Base-by-base conservation (phyloP, 2,888 invertebrate genomes). In the Tyria jacobaeae region DNA sequence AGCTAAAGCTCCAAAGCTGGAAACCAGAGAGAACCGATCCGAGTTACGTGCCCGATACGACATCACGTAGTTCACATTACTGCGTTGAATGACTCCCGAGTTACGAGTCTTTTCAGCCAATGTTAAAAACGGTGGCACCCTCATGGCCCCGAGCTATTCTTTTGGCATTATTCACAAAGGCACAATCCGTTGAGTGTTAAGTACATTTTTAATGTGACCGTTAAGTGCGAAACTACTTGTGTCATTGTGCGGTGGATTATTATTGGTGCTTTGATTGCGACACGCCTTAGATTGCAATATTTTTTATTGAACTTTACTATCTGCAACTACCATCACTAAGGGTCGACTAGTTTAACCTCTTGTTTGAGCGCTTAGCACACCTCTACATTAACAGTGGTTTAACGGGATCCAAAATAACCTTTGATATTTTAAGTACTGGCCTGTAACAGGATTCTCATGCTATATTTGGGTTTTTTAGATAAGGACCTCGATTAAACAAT, bases 121-220 rank as follows among this genome's bases (percentile, higher is more conserved):
- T 83, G 84, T 84, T 87, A 86, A 87, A 87, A 86, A 85, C 83
- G 81, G 81, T 76, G 79, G 79, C 77, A 65, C 78, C 85, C 81
- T 79, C 75, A 84, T 84, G 87, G 83, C 79, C 84, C 81, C 79
- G 73, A 85, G 86, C 89, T 84, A 89, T 87, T 85, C 86, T 88
- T 85, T 83, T 65, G 82, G 86, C 84, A 88, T 89, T 89, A 89
- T 88, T 89, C 86, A 88, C 87, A 85, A 84, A 71, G 73, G 78
- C 68, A 71, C 86, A 87, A 86, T 87, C 85, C 85, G 83, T 75
- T 78, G 84, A 80, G 85, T 86, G 86, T 82, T 85, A 83, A 88
- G 86, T 78, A 83, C 87, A 86, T 80, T 84, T 84, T 88, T 87
- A 87, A 87, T 87, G 84, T 76, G 73, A 73, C 81, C 79, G 81